Base-by-base conservation (phyloP, 2,888 invertebrate species). In the Ophraella communa region DNA sequence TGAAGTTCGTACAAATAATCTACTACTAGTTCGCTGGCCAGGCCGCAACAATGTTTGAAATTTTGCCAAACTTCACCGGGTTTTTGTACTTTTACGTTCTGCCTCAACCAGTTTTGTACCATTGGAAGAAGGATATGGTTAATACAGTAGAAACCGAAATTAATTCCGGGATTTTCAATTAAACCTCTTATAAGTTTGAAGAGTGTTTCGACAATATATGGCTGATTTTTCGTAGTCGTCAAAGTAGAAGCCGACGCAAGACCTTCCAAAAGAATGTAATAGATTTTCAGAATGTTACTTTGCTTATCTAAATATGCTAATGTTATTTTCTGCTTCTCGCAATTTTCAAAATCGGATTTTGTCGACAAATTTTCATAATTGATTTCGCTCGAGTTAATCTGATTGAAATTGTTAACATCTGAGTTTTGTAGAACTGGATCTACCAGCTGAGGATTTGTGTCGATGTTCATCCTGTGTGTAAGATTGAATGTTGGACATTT, bases 41-140 rank as follows among this genome's bases (percentile, higher is more conserved):
- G 89, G 7, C 97, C 96, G 77, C 94, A 94, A 78, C 95, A 96
- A 78, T 97, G 96, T 78, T 96, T 96, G 77, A 96, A 96, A 81
- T 95, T 96, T 69, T 94, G 91, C 80, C 93, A 92, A 54, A 92
- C 88, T 70, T 92, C 89, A 88, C 91, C 90, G 68, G 91, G 87
- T 69, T 89, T 85, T 71, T 88, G 88, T 4, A 89, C 88, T 71
- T 84, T 84, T 7, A 64, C 62, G 62, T 82, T 81, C 79, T 91
- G 90, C 10, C 96, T 86, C 64, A 96, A 83, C 97, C 97, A 97
- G 76, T 92, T 91, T 83, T 98, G 97, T 14, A 97, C 91, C 85
- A 94, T 93, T 0, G 97, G 97, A 58, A 98, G 84, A 5, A 98
- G 83, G 56, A 97, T 84, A 79, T 96, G 95, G 80, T 97, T 97